These are phyloP conservation scores for Diuraphis noxia DNA, from an alignment of 1,140 invertebrate genomes.

Conservation along the genomic window DNA sequence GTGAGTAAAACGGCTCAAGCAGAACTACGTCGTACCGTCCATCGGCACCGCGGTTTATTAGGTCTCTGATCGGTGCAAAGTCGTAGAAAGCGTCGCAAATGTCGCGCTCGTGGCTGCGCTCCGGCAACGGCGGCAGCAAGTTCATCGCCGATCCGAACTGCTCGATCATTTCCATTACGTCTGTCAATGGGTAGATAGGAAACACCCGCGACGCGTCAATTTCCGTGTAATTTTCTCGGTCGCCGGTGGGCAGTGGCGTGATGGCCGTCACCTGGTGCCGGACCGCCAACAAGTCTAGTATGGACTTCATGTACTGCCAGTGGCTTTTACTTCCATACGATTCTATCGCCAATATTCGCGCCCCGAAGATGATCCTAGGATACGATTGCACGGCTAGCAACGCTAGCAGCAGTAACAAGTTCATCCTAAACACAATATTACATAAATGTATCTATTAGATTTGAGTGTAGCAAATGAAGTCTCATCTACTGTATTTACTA, in stretches of 20 bases:
- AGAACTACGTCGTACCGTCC: conserved; percentile 56
- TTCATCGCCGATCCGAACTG: neutral
- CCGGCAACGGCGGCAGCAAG: conserved; percentile 4
- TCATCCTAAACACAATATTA: neutral
- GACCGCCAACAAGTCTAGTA: conserved; percentile 58
- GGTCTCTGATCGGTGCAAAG: neutral
- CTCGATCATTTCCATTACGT: neutral
- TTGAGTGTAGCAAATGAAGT: too few relatives aligned
- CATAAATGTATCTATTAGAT: too few relatives aligned
- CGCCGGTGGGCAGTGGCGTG: conserved; percentile 45
- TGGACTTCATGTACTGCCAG: conserved; percentile 59
- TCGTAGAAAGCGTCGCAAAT: conserved; percentile 33
- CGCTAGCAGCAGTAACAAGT: neutral
- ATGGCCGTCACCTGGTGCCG: conserved; percentile 59
- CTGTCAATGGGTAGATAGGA: neutral
- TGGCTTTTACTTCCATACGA: conserved; percentile 58
- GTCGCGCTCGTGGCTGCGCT: conserved; percentile 26
- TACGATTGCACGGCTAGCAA: neutral
- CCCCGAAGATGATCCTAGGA: neutral
- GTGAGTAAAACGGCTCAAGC: conserved; percentile 55
- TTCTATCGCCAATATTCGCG: conserved; percentile 57
- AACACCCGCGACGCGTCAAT: conserved; percentile 14
- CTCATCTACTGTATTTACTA: too few relatives aligned
- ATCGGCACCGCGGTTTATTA: neutral
- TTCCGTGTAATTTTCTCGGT: conserved; percentile 18